Base-by-base conservation (phyloP, 2,113 vertebrate genomes). In the Jaculus jaculus region DNA sequence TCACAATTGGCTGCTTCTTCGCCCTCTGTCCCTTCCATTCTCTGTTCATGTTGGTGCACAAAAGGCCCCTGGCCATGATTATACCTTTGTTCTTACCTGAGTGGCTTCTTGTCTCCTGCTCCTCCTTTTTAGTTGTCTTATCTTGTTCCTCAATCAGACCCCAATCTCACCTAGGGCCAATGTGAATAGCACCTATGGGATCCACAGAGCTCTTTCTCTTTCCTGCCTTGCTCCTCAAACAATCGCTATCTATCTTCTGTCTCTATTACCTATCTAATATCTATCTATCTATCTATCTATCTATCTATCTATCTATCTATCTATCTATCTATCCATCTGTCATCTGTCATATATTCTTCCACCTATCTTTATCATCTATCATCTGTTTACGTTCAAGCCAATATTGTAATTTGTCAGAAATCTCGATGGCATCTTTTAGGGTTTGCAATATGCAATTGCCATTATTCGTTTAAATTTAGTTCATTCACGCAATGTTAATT, bases 141-240 rank as follows among this genome's bases (percentile, higher is more conserved):
- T 77, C n/a, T 47, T 5, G 32, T 9, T 39, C 5, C 2, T 78
- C n/a, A 68, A 11, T 73, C 72, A 79, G 23, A 82, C 32, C 10
- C 32, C 69, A 92, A 32, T 37, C 13, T 13, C 32, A 80, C 7
- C 37, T 74, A 47, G 26, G 65, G 58, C 85, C 13, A 28, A 7
- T 6, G 21, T 39, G 12, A n/a, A 16, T 0, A 2, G 23, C n/a
- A 39, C 7, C n/a, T 15, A 13, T 1, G 10, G 28, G 23, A 7
- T 26, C 42, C 12, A 34, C 28, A 28, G 2, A 79, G 30, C 7
- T 23, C 7, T 61, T n/a, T 68, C 2, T n/a, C 20, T 37, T 23
- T 32, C 66, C 68, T 20, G 68, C 28, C 39, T 26, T 90, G 21
- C 13, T 16, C 11, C 32, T 73, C 37, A 5, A 69, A 21, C 23